These are phyloP conservation scores for Brachystomella parvula DNA, from an alignment of 1,140 invertebrate genomes.

Conservation along the genomic window DNA sequence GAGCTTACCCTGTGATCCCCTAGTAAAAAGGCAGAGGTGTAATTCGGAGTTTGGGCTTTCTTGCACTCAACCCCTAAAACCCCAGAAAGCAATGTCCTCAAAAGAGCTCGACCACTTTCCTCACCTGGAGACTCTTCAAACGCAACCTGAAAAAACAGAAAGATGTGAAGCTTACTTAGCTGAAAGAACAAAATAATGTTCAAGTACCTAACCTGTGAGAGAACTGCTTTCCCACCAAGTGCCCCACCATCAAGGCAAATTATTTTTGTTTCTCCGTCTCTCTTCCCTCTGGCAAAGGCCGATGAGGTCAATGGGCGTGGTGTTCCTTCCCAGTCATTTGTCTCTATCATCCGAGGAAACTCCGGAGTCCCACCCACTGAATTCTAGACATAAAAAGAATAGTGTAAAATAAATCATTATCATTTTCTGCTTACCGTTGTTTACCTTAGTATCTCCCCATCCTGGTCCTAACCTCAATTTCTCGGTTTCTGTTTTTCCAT, in stretches of 20 bases:
- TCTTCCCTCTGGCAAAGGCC: constrained; percentile 27
- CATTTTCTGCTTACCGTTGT: no score
- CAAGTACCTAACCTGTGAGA: constrained; percentile 24
- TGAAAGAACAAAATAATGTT: background rate
- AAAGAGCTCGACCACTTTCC: constrained; percentile 17
- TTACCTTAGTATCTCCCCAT: no score
- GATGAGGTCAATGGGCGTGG: constrained; percentile 32
- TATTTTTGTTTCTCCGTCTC: constrained; percentile 13
- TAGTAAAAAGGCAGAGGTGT: constrained; percentile 25
- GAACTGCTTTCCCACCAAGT: constrained; percentile 34
- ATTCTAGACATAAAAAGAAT: no score
- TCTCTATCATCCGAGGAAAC: constrained; percentile 29
- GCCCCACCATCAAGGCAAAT: constrained; percentile 33
- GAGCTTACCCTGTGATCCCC: constrained; percentile 35
- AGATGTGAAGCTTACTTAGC: background rate
- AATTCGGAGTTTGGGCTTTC: constrained; percentile 28
- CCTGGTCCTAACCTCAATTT: no score
- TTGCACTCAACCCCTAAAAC: constrained; percentile 33
- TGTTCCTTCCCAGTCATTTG: constrained; percentile 36
- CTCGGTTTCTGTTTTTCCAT: no score
- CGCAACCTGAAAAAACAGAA: constrained; percentile 21
- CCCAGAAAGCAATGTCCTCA: constrained; percentile 24
- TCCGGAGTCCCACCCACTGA: no score
- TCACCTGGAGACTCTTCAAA: constrained; percentile 32
- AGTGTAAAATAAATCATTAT: no score